Evolutionary conservation across 2,797 vertebrate genomes (phyloP).

Genomic region (Rhyacichthys aspro): DNA sequence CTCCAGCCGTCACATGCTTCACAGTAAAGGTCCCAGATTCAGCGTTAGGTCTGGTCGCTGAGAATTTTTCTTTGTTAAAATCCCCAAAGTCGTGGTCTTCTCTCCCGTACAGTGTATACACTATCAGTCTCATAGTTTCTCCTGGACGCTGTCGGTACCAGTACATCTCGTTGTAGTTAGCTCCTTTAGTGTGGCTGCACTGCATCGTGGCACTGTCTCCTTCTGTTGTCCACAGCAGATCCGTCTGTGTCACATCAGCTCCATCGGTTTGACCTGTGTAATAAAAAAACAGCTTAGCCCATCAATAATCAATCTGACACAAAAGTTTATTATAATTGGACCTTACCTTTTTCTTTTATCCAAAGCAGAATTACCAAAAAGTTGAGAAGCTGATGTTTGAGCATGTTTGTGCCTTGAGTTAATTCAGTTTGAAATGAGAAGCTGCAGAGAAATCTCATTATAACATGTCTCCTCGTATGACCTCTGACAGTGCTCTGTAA

Average conservation of each 20-base stretch:
- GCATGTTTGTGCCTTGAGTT: constrained; percentile 3
- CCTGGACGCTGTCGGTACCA: neutral
- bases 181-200: constrained; percentile 4
- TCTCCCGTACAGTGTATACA: neutral
- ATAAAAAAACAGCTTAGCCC: neutral
- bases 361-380: neutral
- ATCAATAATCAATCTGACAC: neutral
- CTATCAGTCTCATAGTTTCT: constrained; percentile 4
- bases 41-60: neutral
- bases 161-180: neutral
- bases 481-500: neutral
- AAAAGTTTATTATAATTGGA: neutral
- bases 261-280: constrained; percentile 25
- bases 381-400: neutral
- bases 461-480: neutral
- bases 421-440: neutral
- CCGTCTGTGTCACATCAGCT: constrained; percentile 3
- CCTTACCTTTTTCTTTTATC: constrained; percentile 3
- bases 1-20: neutral
- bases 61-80: neutral
- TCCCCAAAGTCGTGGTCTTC: neutral
- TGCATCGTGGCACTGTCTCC: neutral
- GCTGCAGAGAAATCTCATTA: neutral
- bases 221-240: neutral
- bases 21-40: neutral